Percentiles rank a stretch among this genome's conserved stretches.
Conservation (phyloP, 2,113 vertebrate species). For the Catharus minimus region DNA sequence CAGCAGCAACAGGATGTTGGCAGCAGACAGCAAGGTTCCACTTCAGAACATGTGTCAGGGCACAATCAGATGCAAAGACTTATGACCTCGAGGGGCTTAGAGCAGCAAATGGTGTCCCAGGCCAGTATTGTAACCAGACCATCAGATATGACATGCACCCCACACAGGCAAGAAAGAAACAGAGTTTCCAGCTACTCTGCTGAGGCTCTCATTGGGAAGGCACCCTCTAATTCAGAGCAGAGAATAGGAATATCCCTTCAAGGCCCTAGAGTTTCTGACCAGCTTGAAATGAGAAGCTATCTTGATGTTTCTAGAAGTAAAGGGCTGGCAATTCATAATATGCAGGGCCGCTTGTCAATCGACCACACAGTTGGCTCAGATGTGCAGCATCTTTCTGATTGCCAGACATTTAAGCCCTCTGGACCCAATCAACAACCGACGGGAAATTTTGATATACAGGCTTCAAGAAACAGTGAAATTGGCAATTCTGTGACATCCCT, state of each 20-base stretch:
- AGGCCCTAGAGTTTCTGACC: slow-evolving; percentile 85
- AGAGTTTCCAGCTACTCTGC: slow-evolving; percentile 96
- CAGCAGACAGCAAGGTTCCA: slow-evolving; percentile 77
- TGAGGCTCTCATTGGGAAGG: slow-evolving; percentile 94
- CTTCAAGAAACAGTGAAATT: slow-evolving; percentile 89
- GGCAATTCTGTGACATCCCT: slow-evolving; percentile 79
- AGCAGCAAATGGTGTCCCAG: slow-evolving; percentile 93
- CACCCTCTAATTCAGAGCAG: slow-evolving; percentile 85
- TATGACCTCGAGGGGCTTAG: slow-evolving; percentile 87
- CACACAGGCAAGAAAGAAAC: slow-evolving; percentile 93
- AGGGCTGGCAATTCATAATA: slow-evolving; percentile 83
- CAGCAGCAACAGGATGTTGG: slow-evolving; percentile 81
- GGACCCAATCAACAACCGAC: slow-evolving; percentile 78
- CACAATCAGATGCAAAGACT: slow-evolving; percentile 91
- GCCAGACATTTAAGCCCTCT: slow-evolving; percentile 88
- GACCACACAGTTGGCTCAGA: slow-evolving; percentile 84
- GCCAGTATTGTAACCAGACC: slow-evolving; percentile 86
- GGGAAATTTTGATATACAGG: slow-evolving; percentile 86
- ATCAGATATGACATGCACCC: slow-evolving; percentile 86
- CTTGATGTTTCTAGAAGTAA: slow-evolving; percentile 90
- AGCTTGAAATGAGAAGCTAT: slow-evolving; percentile 90
- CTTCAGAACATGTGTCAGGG: slow-evolving; percentile 74
- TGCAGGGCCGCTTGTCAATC: slow-evolving; percentile 81
- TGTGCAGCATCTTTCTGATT: slow-evolving; percentile 87
- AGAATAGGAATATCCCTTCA: slow-evolving; percentile 90